Evolutionary conservation across 2,113 vertebrate species (phyloP), one percentile per base, ranked within the genome.

Genomic region (Blennius ocellaris): DNA sequence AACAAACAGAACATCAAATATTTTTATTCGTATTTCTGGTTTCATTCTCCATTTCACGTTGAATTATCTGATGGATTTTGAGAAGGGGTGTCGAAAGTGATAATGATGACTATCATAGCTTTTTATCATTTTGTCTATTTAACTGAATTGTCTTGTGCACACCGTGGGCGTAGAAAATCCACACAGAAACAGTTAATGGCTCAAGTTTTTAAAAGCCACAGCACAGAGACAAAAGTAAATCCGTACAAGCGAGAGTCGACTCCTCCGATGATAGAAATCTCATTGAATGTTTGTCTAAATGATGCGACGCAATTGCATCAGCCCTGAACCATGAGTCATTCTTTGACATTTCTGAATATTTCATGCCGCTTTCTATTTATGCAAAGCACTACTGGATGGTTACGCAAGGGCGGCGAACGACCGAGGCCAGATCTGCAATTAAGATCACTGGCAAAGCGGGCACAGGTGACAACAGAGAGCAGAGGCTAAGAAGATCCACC

Each of bases 401-500:
- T 61, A 41, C n/a, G 69, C 36, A 70, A 53, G 39, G 17, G 48
- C n/a, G 51, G 39, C n/a, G 50, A 69, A 59, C 30, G 69, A 51
- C 44, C 11, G 21, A 78, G 44, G 69, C 36, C 73, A 70, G 70
- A 73, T 70, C 69, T 76, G 60, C 47, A 21, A 43, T 60, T 51
- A 21, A 17, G 56, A 58, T 48, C 61, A 49, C 38, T 17, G 38
- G 53, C 78, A 62, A 67, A 61, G 50, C 37, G 67, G 58, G 63
- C 63, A 73, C 84, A 85, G 85, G 73, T 84, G 85, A 90, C 80
- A 85, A 67, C 80, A 12, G 59, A 63, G 77, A 65, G 69, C 69
- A 44, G 17, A 6, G 76, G 84, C 78, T 83, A 75, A 88, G 82
- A 81, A 80, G 89, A 90, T 92, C 80, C 80, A 80, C 40, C 36